Evolutionary conservation across 2,113 vertebrate species (phyloP), one percentile per base, ranked within the genome.

Genomic region (Aptenodytes patagonicus): DNA sequence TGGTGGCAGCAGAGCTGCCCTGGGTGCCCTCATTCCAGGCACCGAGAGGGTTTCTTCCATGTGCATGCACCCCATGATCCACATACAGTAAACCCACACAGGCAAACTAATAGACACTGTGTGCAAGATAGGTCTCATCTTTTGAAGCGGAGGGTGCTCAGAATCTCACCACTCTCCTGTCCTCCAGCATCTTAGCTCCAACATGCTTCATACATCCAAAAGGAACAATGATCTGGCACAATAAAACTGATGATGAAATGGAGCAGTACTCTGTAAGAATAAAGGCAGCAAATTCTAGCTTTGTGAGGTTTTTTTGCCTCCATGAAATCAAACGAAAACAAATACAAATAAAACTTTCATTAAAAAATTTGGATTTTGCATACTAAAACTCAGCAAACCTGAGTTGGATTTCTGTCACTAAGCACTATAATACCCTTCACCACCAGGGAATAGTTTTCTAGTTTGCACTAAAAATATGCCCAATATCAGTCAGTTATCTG

Each of bases 291-390:
- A 79, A 88, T 73, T 80, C 66, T 9, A 42, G 31, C n/a, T 90
- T 69, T 80, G 46, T 40, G 66, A 76, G 32, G 1, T 24, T 55
- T 69, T 69, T 40, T 58, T 54, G 20, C n/a, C 75, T 73, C 64
- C 19, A 16, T 32, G 26, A 86, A 87, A 94, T 65, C 69, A 72
- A 89, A 20, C 40, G 60, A 88, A 94, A 92, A 71, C 80, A 89
- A 93, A 92, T 15, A 91, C 29, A 89, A 94, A 89, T 40, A 89
- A 82, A 96, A 42, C 28, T 71, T 90, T 81, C 64, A 71, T 83
- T 81, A 1, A 46, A 95, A 95, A 92, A 88, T 70, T 11, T 34
- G 42, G 61, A 78, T 95, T 94, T 89, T 84, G 65, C 83, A 75
- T 57, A 55, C n/a, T 89, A 51, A 73, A 85, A 70, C 29, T 65